These are phyloP conservation scores for Eumaeus atala DNA, from an alignment of 1,140 invertebrate genomes.

Conservation along the genomic window DNA sequence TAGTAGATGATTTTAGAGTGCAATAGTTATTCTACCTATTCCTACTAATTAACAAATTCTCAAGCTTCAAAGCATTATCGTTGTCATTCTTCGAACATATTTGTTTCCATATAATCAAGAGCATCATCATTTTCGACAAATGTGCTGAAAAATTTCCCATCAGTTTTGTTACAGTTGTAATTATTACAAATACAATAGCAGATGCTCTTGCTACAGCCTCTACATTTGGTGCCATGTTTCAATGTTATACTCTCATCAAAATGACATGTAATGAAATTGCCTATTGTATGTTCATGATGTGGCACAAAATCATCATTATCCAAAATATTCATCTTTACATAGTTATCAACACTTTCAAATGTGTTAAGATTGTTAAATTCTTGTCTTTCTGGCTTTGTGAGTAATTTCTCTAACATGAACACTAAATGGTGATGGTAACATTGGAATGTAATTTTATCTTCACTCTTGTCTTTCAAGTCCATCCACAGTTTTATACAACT, in stretches of 20 bases:
- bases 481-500: conserved; percentile 92
- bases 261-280: conserved; percentile 48
- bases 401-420: conserved; percentile 91
- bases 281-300: conserved; percentile 40
- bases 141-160: conserved; percentile 51
- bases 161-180: conserved; percentile 44
- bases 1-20: no score
- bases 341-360: conserved; percentile 81
- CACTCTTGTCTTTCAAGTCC: conserved; percentile 76
- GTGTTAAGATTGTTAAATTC: conserved; percentile 86
- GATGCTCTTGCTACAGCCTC: conserved; percentile 49
- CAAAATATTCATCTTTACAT: conserved; percentile 76
- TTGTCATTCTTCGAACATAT: conserved; percentile 55
- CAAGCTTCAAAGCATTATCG: conserved; percentile 12
- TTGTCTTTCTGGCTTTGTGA: conserved; percentile 80
- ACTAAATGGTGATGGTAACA: conserved; percentile 95
- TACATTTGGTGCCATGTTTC: conserved; percentile 56
- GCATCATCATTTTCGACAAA: conserved; percentile 45
- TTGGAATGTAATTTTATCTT: conserved; percentile 80
- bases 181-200: conserved; percentile 52
- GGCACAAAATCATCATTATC: conserved; percentile 55
- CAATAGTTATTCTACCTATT: no score
- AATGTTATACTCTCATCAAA: conserved; percentile 51
- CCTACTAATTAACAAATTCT: background rate
- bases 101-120: conserved; percentile 60